Percentiles rank a stretch among this genome's conserved stretches.
These are phyloP conservation scores for Magallana gigas DNA, from an alignment of 1,140 invertebrate genomes.

Conservation along the genomic window DNA sequence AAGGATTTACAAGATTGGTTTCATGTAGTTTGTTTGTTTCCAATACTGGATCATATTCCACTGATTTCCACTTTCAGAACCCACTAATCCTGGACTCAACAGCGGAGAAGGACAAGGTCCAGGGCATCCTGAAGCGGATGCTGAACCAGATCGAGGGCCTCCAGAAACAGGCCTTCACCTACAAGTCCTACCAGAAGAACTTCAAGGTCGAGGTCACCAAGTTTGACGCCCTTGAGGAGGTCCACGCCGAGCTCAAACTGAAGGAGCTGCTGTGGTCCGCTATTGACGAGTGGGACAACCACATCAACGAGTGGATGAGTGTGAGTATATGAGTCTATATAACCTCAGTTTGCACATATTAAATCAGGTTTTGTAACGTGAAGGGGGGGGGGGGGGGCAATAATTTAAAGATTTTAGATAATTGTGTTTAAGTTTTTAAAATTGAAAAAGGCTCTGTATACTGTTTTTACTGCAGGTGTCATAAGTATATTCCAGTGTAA, in stretches of 20 bases:
- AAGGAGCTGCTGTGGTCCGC: constrained; percentile 89
- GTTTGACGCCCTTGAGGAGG: constrained; percentile 89
- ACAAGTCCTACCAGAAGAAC: constrained; percentile 80
- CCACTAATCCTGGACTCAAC: constrained; percentile 86
- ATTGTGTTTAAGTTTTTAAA: no score
- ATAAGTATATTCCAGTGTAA: background rate
- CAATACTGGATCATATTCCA: no score
- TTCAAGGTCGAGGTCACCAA: constrained; percentile 86
- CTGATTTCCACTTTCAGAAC: constrained; percentile 80
- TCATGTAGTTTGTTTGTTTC: no score
- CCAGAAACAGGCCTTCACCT: constrained; percentile 85
- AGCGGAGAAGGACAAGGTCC: constrained; percentile 85
- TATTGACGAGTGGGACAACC: constrained; percentile 85
- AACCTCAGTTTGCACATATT: no score
- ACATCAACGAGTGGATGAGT: constrained; percentile 80
- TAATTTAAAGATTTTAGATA: no score
- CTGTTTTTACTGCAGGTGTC: background rate
- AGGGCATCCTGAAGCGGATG: constrained; percentile 83
- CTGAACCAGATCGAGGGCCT: constrained; percentile 83
- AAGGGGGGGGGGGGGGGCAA: no score
- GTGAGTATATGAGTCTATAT: no score
- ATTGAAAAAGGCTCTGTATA: no score
- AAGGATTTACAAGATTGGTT: no score
- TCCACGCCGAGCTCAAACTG: constrained; percentile 87
- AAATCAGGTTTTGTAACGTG: no score